Evolutionary conservation across 2,888 invertebrate species (phyloP).

Genomic region (Abscondita cerata): DNA sequence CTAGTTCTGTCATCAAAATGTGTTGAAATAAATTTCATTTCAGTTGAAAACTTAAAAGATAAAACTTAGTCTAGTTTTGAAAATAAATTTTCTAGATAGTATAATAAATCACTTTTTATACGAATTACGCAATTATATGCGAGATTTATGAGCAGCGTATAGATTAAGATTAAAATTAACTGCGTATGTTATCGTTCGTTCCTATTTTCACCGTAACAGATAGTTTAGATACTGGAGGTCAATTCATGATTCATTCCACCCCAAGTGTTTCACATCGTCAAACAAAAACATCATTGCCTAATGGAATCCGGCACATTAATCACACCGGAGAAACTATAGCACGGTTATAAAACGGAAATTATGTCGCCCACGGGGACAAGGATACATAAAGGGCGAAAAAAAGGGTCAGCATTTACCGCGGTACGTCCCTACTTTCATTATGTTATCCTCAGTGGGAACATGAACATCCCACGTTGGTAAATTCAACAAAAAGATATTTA

Average conservation of each 20-base stretch:
- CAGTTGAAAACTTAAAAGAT: no score
- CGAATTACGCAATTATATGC: background rate
- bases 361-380: constrained; percentile 57
- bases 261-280: constrained; percentile 47
- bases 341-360: constrained; percentile 59
- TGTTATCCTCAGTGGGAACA: constrained; percentile 37
- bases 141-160: background rate
- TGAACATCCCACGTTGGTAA: constrained; percentile 37
- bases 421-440: constrained; percentile 37
- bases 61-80: no score
- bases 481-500: constrained; percentile 25
- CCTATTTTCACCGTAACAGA: constrained; percentile 9
- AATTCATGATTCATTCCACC: constrained; percentile 46
- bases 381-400: constrained; percentile 49
- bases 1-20: no score
- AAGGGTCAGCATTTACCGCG: constrained; percentile 47
- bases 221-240: constrained; percentile 24
- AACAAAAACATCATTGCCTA: constrained; percentile 57
- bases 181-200: background rate
- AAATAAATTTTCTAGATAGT: background rate
- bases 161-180: constrained; percentile 6
- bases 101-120: background rate
- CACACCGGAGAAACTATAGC: constrained; percentile 49
- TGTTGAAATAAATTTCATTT: no score
- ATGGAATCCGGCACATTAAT: constrained; percentile 59